Conservation (phyloP, 2,113 vertebrate species). For the Barnardius zonarius region DNA sequence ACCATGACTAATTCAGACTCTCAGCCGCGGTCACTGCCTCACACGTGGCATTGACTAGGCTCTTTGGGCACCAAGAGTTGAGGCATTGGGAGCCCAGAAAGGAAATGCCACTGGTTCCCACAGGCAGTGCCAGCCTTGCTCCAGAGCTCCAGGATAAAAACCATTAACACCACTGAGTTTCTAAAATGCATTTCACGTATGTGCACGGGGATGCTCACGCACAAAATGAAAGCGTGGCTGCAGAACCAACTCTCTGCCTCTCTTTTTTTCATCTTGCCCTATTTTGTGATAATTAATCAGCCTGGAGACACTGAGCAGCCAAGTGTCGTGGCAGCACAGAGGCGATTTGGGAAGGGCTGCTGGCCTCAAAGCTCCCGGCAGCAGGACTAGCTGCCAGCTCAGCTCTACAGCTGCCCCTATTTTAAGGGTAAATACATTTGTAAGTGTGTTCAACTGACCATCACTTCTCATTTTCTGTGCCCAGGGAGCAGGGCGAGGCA, state of each 20-base stretch:
- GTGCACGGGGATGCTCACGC: fast-evolving
- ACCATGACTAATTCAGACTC: not conserved
- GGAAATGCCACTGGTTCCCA: fast-evolving
- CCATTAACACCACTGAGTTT: fast-evolving
- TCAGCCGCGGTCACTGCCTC: fast-evolving
- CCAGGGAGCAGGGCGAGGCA: not conserved
- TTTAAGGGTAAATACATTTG: not conserved
- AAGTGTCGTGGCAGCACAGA: not conserved
- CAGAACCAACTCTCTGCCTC: not conserved
- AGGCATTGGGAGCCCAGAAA: not conserved
- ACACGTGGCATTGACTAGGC: not conserved
- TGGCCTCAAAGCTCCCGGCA: not conserved
- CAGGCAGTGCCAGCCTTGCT: not conserved
- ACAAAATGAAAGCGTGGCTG: fast-evolving
- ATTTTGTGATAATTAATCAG: not conserved
- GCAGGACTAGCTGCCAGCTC: fast-evolving
- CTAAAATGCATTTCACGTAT: not conserved
- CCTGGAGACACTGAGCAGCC: not conserved
- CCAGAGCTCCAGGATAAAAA: fast-evolving
- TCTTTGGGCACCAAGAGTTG: not conserved
- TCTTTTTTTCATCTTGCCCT: not conserved
- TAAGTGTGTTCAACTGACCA: not conserved
- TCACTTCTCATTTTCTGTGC: fast-evolving
- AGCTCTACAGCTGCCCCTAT: not conserved
- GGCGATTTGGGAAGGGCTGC: not conserved